Evolutionary conservation across 2,113 vertebrate species (phyloP).

Genomic region (Gorilla gorilla): DNA sequence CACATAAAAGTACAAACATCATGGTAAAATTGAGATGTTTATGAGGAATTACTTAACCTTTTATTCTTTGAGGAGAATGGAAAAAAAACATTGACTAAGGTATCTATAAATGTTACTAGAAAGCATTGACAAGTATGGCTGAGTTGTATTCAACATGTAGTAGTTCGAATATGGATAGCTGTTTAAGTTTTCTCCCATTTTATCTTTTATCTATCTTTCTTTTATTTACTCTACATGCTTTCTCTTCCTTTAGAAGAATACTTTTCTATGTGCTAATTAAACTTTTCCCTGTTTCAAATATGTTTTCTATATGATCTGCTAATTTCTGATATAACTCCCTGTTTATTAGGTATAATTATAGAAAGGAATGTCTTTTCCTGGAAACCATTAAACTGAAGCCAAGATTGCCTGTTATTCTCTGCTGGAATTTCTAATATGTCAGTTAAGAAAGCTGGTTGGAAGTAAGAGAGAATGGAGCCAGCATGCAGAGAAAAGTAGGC

Average conservation of each 20-base stretch:
- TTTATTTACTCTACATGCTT: accelerated
- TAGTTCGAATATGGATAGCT: accelerated
- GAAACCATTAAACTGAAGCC: background rate
- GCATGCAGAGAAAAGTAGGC: background rate
- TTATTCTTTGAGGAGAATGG: background rate
- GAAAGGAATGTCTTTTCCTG: background rate
- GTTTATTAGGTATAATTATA: background rate
- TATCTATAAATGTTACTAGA: background rate
- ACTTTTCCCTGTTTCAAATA: background rate
- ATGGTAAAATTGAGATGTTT: background rate
- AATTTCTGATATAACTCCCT: background rate
- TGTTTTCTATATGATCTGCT: background rate
- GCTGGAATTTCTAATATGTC: background rate
- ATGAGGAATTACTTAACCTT: background rate
- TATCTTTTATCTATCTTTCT: background rate
- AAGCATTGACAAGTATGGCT: background rate
- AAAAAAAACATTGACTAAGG: background rate
- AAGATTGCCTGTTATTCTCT: background rate
- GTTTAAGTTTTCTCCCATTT: background rate
- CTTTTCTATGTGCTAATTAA: background rate
- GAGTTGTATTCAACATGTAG: background rate
- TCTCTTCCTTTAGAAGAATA: background rate
- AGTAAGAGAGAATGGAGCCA: background rate
- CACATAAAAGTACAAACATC: background rate
- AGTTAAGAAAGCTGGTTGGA: background rate